Base-by-base conservation (phyloP, 1,140 invertebrate genomes). In the Aphis gossypii region DNA sequence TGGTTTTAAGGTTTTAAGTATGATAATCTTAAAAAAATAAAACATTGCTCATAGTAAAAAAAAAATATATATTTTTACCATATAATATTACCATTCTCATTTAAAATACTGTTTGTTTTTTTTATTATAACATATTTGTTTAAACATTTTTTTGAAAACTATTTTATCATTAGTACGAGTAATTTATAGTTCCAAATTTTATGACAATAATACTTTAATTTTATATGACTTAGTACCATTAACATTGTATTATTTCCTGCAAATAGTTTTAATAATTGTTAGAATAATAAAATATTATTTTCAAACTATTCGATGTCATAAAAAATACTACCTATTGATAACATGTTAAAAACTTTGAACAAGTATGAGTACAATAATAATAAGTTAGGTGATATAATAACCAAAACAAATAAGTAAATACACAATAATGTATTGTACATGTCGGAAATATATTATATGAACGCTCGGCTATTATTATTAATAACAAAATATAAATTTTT, bases 401-500 rank as follows among this genome's bases (percentile, higher is more conserved):
- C 30, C 0, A 60, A 60, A 56, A 56, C 8, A 25, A 56, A 0
- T 60, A 60, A 60, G 56, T 30, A 60, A 60, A 30, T 11, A n/a
- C 60, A 68, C 11, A 68, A 11, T 68, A n/a, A 23, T 54, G 23
- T 54, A 54, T 54, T 68, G 14, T n/a, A n/a, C 4, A 2, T 76
- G 60, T n/a, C n/a, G n/a, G 14, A 76, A 35, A 76, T n/a, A 76
- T 76, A 76, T 76, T 76, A 68, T n/a, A 35, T 20, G 1, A n/a
- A 76, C n/a, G 18, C n/a, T 14, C 30, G 14, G 5, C 60, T 76
- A n/a, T 76, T 18, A 76, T 18, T n/a, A n/a, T 11, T 30, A n/a
- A 14, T 76, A 76, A 76, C 60, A n/a, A 76, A 60, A 76, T 76
- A n/a, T 76, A n/a, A n/a, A 76, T 76, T 76, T 76, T 76, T 76